Evolutionary conservation across 2,113 vertebrate species (phyloP), one percentile per base, ranked within the genome.

Genomic region (Regulus satrapa): DNA sequence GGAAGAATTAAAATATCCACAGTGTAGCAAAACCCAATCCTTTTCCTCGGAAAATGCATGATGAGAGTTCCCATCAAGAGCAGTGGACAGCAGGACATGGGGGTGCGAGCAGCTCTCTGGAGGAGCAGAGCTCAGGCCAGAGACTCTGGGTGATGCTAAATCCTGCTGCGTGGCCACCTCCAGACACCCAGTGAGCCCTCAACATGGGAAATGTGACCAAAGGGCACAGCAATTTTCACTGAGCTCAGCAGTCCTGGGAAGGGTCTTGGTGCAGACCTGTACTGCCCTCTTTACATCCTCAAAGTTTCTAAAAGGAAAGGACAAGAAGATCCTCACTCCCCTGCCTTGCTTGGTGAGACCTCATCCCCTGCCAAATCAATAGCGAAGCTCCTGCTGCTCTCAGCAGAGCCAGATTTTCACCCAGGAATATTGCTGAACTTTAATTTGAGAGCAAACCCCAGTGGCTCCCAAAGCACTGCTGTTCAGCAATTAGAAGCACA

Each of bases 181-280:
- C 31, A 41, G 43, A 40, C 49, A 72, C 28, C 25, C 40, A 36
- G 28, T 1, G 10, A 64, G 17, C 25, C 51, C 51, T 46, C 4
- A 2, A 20, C 41, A 34, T 0, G 12, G 28, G 49, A 46, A 73
- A 46, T 0, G 0, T 4, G 5, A 59, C 32, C 2, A 8, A 52
- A 97, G 14, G 14, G 43, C 13, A 59, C 61, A 41, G 7, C 25
- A 31, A 45, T 46, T 81, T 81, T 72, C 1, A 1, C 34, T 68
- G 77, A 67, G n/a, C 14, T 64, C 45, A 48, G 6, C 9, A 10
- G 11, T 51, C 59, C 58, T 46, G 10, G 38, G 16, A 55, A 77
- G 12, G 4, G 24, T 49, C 8, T 29, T 1, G 2, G 18, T 62
- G 26, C 59, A 90, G 43, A 81, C 10, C 8, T n/a, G 14, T 69